Evolutionary conservation across 2,797 vertebrate genomes (phyloP).

Genomic region (Emydoidea blandingii): DNA sequence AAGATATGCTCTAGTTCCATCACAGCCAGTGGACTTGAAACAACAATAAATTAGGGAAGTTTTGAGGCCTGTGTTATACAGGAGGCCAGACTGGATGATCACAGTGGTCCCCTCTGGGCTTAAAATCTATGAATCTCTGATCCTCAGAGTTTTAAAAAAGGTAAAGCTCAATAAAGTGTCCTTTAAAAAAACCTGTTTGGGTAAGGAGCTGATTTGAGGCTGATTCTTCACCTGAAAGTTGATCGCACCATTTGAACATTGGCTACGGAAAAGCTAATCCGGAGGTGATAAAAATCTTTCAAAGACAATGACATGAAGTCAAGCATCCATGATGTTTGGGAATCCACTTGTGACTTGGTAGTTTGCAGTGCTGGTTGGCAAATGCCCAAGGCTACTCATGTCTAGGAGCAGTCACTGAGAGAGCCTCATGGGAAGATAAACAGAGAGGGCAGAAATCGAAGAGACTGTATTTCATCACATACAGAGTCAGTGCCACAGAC

Average conservation of each 20-base stretch:
- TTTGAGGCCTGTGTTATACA: not conserved
- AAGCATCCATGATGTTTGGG: not conserved
- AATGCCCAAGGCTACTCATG: not conserved
- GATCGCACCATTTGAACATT: not conserved
- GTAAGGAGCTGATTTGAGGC: not conserved
- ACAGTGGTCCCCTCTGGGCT: too few relatives aligned
- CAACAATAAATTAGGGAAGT: not conserved
- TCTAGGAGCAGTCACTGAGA: not conserved
- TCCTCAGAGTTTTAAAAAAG: not conserved
- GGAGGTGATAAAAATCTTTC: not conserved
- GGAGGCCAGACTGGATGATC: not conserved
- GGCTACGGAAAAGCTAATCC: not conserved
- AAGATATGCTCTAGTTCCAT: not conserved
- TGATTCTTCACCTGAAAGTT: not conserved
- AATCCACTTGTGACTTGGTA: not conserved
- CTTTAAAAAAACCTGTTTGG: not conserved
- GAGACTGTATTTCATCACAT: not conserved
- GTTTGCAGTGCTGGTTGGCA: not conserved
- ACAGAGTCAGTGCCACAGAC: not conserved
- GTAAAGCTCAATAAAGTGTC: not conserved
- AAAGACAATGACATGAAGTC: not conserved
- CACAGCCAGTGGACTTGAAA: not conserved
- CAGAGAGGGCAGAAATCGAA: not conserved
- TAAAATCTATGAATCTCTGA: not conserved
- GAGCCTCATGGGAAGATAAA: not conserved